Conservation (phyloP, 1,140 invertebrate species). For the Gonatopus flavifemur region DNA sequence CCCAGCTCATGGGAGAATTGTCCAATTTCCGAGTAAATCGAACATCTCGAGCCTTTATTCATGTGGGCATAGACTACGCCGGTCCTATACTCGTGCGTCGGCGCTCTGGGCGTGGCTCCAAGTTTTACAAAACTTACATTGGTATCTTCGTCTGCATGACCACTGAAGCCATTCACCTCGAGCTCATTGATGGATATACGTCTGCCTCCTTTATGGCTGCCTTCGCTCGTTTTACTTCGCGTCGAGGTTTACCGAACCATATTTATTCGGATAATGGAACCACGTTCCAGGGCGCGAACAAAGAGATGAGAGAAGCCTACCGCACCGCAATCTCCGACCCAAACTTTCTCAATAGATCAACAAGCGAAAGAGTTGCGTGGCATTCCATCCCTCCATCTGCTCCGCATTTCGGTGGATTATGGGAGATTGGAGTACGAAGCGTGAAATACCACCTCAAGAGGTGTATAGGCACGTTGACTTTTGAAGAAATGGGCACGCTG, state of each 20-base stretch:
- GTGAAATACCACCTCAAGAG: slow-evolving; percentile 14
- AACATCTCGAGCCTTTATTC: not conserved
- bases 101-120: no score
- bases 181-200: slow-evolving; percentile 29
- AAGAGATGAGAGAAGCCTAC: not conserved
- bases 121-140: slow-evolving; percentile 26
- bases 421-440: slow-evolving; percentile 17
- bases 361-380: slow-evolving; percentile 7
- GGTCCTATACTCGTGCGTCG: slow-evolving; percentile 26
- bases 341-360: not conserved
- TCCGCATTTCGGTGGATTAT: slow-evolving; percentile 21
- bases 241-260: not conserved
- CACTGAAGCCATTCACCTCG: slow-evolving; percentile 36
- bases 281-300: slow-evolving; percentile 9
- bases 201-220: no score
- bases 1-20: no score
- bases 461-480: not conserved
- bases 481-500: slow-evolving; percentile 9
- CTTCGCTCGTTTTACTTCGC: not conserved
- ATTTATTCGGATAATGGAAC: slow-evolving; percentile 7
- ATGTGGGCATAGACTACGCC: slow-evolving; percentile 21
- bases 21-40: not conserved
- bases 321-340: not conserved
- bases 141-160: slow-evolving; percentile 34
- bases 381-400: no score